phyloP scores from a whole-genome alignment of 2,888 invertebrate species.

The Drosophila fulvimacula region DNA sequence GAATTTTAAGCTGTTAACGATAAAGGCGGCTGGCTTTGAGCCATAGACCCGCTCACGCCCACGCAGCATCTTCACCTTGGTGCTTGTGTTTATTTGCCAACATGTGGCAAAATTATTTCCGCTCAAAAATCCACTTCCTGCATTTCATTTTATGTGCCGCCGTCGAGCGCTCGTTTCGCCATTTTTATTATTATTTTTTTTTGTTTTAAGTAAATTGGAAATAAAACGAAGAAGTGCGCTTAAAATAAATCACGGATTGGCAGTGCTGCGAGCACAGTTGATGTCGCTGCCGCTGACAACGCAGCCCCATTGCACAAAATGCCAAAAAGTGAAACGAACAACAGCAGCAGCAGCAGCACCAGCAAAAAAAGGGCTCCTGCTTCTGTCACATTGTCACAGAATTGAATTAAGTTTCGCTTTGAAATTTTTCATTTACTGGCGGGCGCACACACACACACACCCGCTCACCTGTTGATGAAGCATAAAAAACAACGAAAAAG shows the following conservation, averaged over 20 bases:
- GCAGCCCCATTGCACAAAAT: constrained; percentile 12
- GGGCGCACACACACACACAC: neutral
- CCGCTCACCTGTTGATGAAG: constrained; percentile 12
- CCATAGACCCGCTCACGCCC: constrained; percentile 43
- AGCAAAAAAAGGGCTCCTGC: constrained; percentile 41
- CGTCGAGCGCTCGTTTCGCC: constrained; percentile 23
- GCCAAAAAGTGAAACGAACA: neutral
- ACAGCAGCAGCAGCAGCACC: neutral
- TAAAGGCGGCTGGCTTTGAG: constrained; percentile 53
- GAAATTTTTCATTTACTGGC: constrained; percentile 20
- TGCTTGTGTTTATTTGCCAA: constrained; percentile 65
- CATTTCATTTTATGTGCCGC: constrained; percentile 27
- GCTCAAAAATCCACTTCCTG: constrained; percentile 77
- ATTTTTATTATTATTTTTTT: constrained; percentile 9
- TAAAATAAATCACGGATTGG: constrained; percentile 53
- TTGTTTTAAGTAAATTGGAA: constrained; percentile 68
- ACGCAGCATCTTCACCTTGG: constrained; percentile 18
- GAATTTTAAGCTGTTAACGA: constrained; percentile 71
- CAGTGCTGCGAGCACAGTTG: constrained; percentile 22
- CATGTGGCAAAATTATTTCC: constrained; percentile 81
- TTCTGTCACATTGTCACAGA: constrained; percentile 59
- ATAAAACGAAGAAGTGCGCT: constrained; percentile 37
- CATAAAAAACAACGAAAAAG: neutral
- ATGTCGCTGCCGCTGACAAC: constrained; percentile 58
- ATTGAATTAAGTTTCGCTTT: constrained; percentile 68